Evolutionary conservation across 1,140 invertebrate species (phyloP), one percentile per base, ranked within the genome.

Genomic region (Thalassaphorura encarpata): DNA sequence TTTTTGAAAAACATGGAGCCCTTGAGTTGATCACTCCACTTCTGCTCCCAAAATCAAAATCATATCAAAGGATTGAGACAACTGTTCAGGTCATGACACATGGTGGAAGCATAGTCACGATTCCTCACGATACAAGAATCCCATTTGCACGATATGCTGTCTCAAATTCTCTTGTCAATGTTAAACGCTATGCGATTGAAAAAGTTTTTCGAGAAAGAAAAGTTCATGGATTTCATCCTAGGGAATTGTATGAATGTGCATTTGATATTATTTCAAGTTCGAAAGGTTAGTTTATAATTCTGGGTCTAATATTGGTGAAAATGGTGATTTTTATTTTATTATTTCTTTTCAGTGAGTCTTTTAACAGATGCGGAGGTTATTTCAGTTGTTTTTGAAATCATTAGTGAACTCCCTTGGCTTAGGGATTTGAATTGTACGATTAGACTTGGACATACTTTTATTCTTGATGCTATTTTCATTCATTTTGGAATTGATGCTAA

Each of bases 241-340:
- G 82, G 61, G 89, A 95, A 73, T 76, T 88, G 5, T 84, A 84
- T 55, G 90, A 95, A 71, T 93, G 88, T 73, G 86, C 87, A 2
- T 96, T 96, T 73, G 93, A 97, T 70, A 90, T 96, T 59, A 83
- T 96, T 13, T 84, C 83, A 19, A 79, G 86, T 2, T 79, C 71
- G 43, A 71, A 75, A 56, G 78, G 80, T 80, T 69, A 65, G 39
- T 58, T 42, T 26, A 29, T 36, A n/a, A n/a, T n/a, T n/a, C n/a
- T n/a, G n/a, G n/a, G 29, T 15, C 26, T 18, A n/a, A 27, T 45
- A 1, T 27, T 53, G 39, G 15, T 52, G 1, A 46, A 45, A 24
- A 16, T 6, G 26, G 8, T 58, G n/a, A 28, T 16, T 16, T 18
- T 40, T 13, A n/a, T 41, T 8, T 28, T 45, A 8, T 24, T 46